Conservation (phyloP, 2,113 vertebrate species). For the Lepidiolamprologus cunningtoni region DNA sequence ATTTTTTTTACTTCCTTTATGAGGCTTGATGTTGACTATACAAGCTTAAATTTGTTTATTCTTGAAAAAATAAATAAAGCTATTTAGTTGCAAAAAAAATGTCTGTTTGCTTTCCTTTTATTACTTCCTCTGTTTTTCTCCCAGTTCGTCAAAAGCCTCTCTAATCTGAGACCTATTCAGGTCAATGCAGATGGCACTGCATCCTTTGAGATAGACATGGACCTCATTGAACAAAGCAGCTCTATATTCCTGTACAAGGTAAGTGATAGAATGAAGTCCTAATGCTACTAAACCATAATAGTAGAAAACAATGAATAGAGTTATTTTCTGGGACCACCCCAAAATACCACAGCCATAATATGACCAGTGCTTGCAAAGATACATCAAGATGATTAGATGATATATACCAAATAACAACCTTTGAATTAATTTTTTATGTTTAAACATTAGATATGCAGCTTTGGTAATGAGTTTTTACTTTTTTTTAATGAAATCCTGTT, state of each 20-base stretch:
- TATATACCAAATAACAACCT: background rate
- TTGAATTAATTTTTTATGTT: background rate
- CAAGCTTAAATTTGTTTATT: background rate
- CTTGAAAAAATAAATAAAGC: background rate
- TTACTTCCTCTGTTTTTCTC: background rate
- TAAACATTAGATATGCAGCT: background rate
- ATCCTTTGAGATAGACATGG: slow-evolving; percentile 76
- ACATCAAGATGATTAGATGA: background rate
- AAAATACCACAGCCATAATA: background rate
- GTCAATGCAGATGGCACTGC: slow-evolving; percentile 69
- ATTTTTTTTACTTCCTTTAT: background rate
- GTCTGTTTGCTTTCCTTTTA: background rate
- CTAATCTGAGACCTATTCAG: slow-evolving; percentile 67
- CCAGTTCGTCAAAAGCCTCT: slow-evolving; percentile 73
- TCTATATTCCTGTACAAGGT: slow-evolving; percentile 83
- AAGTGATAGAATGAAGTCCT: background rate
- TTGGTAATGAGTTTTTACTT: background rate
- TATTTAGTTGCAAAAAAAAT: background rate
- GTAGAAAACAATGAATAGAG: background rate
- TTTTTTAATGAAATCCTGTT: background rate
- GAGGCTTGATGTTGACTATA: background rate
- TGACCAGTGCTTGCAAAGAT: background rate
- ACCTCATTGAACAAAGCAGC: slow-evolving; percentile 72
- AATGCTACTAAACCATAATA: rapidly evolving
- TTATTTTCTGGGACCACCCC: background rate